These are phyloP conservation scores for Pseudeuparius sepicola DNA, from an alignment of 2,888 invertebrate genomes.

Conservation along the genomic window DNA sequence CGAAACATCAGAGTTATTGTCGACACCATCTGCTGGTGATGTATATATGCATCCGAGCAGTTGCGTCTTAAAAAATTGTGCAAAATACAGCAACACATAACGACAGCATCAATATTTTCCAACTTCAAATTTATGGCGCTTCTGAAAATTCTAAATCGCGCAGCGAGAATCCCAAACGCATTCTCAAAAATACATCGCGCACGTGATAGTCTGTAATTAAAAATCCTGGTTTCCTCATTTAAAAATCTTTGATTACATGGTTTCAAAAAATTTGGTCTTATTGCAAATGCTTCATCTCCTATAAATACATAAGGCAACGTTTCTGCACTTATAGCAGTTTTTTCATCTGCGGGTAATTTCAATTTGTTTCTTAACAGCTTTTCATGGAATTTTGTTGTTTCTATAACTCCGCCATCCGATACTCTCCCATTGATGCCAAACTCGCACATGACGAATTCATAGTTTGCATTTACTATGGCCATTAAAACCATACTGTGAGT, in stretches of 20 bases:
- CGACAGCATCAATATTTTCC: constrained; percentile 16
- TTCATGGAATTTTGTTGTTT: too few relatives aligned
- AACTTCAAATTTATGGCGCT: constrained; percentile 17
- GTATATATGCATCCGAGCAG: constrained; percentile 8
- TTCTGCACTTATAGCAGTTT: constrained; percentile 8
- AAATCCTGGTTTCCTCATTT: constrained; percentile 17
- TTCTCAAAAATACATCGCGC: constrained; percentile 24
- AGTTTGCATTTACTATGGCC: too few relatives aligned
- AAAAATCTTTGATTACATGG: too few relatives aligned
- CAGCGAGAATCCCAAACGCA: constrained; percentile 24
- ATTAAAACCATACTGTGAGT: constrained; percentile 21
- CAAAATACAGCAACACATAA: constrained; percentile 20
- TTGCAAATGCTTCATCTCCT: constrained; percentile 23
- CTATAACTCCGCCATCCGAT: constrained; percentile 25
- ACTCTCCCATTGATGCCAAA: constrained; percentile 23
- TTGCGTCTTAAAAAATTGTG: constrained; percentile 21
- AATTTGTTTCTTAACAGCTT: too few relatives aligned
- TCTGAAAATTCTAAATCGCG: constrained; percentile 26
- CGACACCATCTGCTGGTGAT: constrained; percentile 12
- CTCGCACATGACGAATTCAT: too few relatives aligned
- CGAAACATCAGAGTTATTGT: constrained; percentile 19
- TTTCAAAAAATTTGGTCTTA: constrained; percentile 21
- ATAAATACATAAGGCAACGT: constrained; percentile 21
- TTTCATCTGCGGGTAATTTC: too few relatives aligned
- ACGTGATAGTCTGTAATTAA: constrained; percentile 24